phyloP scores from a whole-genome alignment of 2,113 vertebrate genomes.

The Brienomyrus brachyistius region DNA sequence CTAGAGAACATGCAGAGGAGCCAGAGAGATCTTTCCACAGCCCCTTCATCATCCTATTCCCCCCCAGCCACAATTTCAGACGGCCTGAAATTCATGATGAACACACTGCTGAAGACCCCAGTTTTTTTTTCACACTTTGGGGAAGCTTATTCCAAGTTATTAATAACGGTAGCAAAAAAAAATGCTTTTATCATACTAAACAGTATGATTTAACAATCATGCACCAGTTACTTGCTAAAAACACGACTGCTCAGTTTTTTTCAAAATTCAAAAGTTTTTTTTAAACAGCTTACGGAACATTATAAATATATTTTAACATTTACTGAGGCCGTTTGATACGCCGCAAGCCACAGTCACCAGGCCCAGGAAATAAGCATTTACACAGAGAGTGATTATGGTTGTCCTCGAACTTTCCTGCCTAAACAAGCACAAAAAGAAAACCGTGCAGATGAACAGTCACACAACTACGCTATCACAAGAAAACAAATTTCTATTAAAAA shows the following conservation, averaged over 20 bases:
- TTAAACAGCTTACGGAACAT: not conserved
- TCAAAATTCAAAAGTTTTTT: not conserved
- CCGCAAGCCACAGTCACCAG: not conserved
- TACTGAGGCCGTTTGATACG: no score
- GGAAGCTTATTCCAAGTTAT: not conserved
- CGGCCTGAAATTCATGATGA: not conserved
- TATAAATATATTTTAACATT: not conserved
- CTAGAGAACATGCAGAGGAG: not conserved
- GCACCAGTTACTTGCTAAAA: not conserved
- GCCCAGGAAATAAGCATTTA: not conserved
- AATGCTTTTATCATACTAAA: not conserved
- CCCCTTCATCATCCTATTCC: not conserved
- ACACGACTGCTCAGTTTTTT: not conserved
- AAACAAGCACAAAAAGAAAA: not conserved
- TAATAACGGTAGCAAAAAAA: not conserved
- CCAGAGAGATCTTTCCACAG: not conserved
- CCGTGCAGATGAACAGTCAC: not conserved
- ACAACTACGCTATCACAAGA: not conserved
- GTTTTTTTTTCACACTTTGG: not conserved
- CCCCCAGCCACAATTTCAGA: not conserved
- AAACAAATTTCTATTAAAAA: not conserved
- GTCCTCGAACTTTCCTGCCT: not conserved
- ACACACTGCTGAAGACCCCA: not conserved
- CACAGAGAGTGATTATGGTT: not conserved
- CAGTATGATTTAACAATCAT: not conserved